Evolutionary conservation across 2,888 invertebrate genomes (phyloP), one percentile per base, ranked within the genome.

Genomic region (Phengaris arion): DNA sequence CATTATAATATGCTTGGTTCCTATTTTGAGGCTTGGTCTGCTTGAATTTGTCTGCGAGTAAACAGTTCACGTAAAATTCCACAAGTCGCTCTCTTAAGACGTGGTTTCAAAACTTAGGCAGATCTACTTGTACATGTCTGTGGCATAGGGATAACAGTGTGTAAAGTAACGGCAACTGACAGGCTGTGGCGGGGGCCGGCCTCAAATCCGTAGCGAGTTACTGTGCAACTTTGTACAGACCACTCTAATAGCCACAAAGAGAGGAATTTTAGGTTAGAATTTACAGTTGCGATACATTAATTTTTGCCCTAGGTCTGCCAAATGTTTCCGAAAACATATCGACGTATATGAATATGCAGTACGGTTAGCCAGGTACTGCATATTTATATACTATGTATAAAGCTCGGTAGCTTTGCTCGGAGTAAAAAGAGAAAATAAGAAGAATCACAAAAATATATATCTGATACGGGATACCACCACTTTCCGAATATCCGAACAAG

Each of bases 151-250:
- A 55, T 72, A 51, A 70, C 69, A 46, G 69, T 70, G 75, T 75
- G 75, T 75, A 72, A 72, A 75, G 75, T 75, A 70, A 75, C 70
- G 75, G 70, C 75, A 70, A 76, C 76, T 77, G 77, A 77, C 77
- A 70, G 74, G 75, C 76, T 77, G 76, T 51, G 77, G 75, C 54
- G 76, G 70, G 75, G 74, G 70, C 72, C 74, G 72, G 75, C 77
- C 76, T 69, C 75, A 76, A 76, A 77, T 75, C 70, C 51, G 70
- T 75, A 70, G 69, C 70, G 75, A 74, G 68, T 48, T 74, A 75
- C 59, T 75, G 70, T 70, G 57, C 75, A 75, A 75, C 75, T 75
- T 75, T 75, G 75, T 75, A 70, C 75, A 76, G 64, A 76, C 57
- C 75, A 35, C 59, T 54, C 68, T 70, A 70, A 75, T 75, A 70